These are phyloP conservation scores for Pardalotus punctatus DNA, from an alignment of 2,113 vertebrate genomes.

Conservation along the genomic window DNA sequence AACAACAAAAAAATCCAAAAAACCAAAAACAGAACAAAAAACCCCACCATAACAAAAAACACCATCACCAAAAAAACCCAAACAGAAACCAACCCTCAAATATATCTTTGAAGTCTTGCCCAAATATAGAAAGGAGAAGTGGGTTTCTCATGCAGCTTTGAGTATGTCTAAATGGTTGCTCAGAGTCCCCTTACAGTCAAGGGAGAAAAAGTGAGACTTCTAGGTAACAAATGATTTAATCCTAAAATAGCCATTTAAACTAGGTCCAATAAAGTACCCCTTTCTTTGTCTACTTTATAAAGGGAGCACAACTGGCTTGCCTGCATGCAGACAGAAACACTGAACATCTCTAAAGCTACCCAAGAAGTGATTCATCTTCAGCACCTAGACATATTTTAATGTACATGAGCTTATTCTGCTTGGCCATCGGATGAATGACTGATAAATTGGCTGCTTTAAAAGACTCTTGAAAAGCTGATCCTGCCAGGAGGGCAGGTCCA, in stretches of 20 bases:
- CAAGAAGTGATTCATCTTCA: neutral
- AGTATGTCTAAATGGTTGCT: neutral
- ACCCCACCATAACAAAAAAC: neutral
- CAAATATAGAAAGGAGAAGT: neutral
- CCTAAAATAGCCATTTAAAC: neutral
- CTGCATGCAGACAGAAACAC: neutral
- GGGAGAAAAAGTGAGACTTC: neutral
- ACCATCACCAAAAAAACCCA: neutral
- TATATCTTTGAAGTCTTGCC: neutral
- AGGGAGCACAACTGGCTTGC: neutral
- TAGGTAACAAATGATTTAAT: neutral
- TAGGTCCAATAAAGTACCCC: neutral
- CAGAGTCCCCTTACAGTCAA: neutral
- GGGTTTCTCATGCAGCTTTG: neutral
- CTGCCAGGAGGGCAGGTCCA: neutral
- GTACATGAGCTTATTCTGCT: neutral
- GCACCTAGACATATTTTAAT: neutral
- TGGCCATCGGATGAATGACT: neutral
- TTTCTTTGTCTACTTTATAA: neutral
- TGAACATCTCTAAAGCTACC: neutral
- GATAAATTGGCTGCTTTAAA: neutral
- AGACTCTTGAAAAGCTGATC: neutral
- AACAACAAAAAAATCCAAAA: neutral
- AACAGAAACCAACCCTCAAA: neutral
- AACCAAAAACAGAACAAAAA: neutral